Evolutionary conservation across 2,888 invertebrate species (phyloP).

Genomic region (Lasioglossum marginatum): DNA sequence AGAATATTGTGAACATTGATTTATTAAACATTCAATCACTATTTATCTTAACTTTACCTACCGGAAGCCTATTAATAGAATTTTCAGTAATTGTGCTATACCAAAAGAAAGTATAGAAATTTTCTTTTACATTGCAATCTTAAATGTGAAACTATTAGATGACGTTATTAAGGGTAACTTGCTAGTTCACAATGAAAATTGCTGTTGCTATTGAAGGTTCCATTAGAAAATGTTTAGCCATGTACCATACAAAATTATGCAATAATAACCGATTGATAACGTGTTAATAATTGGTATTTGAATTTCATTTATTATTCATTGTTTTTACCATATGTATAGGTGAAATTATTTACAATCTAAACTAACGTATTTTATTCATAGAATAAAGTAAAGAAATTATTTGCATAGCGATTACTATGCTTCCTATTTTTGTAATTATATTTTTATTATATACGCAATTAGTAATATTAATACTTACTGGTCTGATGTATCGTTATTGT

Average conservation of each 20-base stretch:
- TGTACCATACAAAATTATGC: no score
- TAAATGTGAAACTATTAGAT: no score
- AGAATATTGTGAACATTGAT: not conserved
- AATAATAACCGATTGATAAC: no score
- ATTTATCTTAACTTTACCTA: not conserved
- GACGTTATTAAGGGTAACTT: no score
- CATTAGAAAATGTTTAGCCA: no score
- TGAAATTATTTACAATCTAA: not conserved
- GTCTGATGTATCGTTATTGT: not conserved
- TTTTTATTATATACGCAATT: not conserved
- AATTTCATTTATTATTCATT: not conserved
- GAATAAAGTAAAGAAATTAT: not conserved
- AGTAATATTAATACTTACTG: not conserved
- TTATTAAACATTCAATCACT: not conserved
- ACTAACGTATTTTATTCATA: not conserved
- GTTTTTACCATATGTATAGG: not conserved
- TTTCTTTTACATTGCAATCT: no score
- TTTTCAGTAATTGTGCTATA: no score
- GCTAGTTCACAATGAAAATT: no score
- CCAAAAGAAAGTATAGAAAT: no score
- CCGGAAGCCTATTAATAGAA: no score
- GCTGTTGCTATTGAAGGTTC: no score
- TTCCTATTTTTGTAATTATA: not conserved
- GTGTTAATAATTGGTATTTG: not conserved
- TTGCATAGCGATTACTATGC: no score